Evolutionary conservation across 2,888 invertebrate genomes (phyloP), one percentile per base, ranked within the genome.

Genomic region (Epicampocera succincta): DNA sequence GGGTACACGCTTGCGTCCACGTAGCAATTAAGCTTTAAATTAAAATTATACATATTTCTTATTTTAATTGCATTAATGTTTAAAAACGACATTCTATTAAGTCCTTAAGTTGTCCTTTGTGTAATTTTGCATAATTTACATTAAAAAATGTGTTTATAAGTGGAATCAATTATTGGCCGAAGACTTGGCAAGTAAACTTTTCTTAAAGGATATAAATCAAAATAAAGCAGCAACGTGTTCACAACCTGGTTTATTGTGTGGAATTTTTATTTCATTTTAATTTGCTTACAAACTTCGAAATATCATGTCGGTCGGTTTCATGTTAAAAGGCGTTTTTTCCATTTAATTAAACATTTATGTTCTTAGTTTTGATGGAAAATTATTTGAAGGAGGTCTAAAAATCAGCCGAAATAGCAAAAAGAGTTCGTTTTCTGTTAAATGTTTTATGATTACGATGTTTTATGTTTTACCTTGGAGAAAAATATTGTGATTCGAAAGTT

Each of bases 261-360:
- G 13, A 15, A 19, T 6, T 15, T 21, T 66, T 12, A 52, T 42
- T 42, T 66, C 2, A 66, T 17, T 29, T 66, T 54, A 15, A 42
- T 66, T 66, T 38, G 15, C 19, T 9, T 15, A 50, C 40, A 40
- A 40, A 65, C 50, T 8, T 42, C 42, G 13, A 42, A 25, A 60
- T 21, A 42, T 42, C 17, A 60, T 21, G 65, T 15, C 65, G 50
- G 65, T 15, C 65, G 50, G 38, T 52, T 40, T 46, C 58, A 40
- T 46, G 38, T 50, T n/a, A 15, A 13, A n/a, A 40, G 33, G 11
- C 50, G 21, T 52, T 66, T 52, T 66, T 38, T 66, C 13, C 42
- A 25, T 66, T 65, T 29, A 54, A 66, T 66, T 66, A 66, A 50
- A 25, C 42, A 42, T 54, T 54, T 54, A 42, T 52, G 15, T 15